phyloP scores from a whole-genome alignment of 2,113 vertebrate genomes.

The Ameiurus melas region DNA sequence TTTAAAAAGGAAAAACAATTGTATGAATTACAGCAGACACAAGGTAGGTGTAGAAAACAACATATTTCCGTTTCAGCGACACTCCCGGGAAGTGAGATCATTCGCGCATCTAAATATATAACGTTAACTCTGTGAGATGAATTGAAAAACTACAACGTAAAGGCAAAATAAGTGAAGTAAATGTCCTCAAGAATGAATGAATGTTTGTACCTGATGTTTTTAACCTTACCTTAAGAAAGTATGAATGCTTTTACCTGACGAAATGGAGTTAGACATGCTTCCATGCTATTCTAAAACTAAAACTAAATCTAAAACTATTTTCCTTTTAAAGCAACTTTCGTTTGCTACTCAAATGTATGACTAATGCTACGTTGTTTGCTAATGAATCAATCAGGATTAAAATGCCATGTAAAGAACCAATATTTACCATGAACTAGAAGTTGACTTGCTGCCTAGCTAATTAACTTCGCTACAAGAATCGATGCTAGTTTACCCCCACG shows the following conservation, averaged over 20 bases:
- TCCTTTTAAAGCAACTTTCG: no score
- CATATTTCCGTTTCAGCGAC: no score
- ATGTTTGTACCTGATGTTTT: no score
- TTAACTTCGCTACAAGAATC: not conserved
- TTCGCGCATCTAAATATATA: no score
- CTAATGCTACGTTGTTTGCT: not conserved
- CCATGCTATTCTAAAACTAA: no score
- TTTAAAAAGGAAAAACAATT: no score
- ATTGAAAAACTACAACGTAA: no score
- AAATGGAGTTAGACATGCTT: not conserved
- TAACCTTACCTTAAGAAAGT: not conserved
- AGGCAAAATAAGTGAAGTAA: not conserved
- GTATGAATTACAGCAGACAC: no score
- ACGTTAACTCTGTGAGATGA: no score
- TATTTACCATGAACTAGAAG: not conserved
- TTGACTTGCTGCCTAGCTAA: not conserved
- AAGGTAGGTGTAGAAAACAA: no score
- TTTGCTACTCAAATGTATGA: not conserved
- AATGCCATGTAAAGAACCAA: not conserved
- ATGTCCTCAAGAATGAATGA: not conserved
- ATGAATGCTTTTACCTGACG: not conserved
- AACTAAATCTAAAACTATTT: no score
- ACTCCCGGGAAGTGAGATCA: no score
- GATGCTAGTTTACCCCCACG: not conserved
- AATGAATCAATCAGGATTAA: not conserved